These are phyloP conservation scores for Jacana jacana DNA, from an alignment of 2,113 vertebrate genomes.

Conservation along the genomic window DNA sequence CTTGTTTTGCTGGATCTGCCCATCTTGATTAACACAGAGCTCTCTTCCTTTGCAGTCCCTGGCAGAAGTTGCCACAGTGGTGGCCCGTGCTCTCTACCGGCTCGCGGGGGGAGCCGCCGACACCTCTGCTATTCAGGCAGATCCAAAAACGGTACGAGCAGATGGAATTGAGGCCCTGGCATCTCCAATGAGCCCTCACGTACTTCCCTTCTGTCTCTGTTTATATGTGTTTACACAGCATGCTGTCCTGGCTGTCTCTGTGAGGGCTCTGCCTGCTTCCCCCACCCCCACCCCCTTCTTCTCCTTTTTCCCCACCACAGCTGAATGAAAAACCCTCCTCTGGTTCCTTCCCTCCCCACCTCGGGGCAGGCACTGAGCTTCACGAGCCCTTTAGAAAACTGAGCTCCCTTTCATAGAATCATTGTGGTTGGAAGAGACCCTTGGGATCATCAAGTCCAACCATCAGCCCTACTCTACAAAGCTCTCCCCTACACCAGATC, in stretches of 20 bases:
- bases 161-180: neutral
- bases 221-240: neutral
- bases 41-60: conserved; percentile 75
- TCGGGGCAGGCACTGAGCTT: neutral
- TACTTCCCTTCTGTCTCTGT: conserved; percentile 3
- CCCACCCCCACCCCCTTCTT: too few relatives aligned
- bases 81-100: conserved; percentile 82
- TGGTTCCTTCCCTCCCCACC: neutral
- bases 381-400: neutral
- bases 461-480: too few relatives aligned
- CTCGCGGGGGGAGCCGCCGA: conserved; percentile 81
- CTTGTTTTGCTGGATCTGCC: neutral
- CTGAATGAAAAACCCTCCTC: neutral
- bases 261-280: neutral
- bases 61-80: conserved; percentile 83
- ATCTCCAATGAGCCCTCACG: neutral
- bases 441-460: too few relatives aligned
- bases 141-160: conserved; percentile 79
- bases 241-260: neutral
- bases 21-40: neutral
- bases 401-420: too few relatives aligned
- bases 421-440: too few relatives aligned
- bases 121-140: conserved; percentile 71
- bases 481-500: too few relatives aligned
- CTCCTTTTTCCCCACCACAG: neutral